Base-by-base conservation (phyloP, 2,113 vertebrate species). In the Balaenoptera acutorostrata region DNA sequence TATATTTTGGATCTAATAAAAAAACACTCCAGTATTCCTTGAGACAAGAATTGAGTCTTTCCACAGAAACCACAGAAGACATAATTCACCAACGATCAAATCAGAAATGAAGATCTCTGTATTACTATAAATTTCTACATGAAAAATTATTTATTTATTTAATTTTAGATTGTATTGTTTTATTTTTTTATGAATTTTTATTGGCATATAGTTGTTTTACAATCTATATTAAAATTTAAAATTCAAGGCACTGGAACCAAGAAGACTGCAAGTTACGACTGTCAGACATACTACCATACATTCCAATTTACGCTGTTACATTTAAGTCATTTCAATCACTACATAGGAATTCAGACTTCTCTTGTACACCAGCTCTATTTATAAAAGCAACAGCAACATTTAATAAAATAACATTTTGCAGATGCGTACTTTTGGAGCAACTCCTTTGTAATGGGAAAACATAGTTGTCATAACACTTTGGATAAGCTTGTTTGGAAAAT, bases 391-490 rank as follows among this genome's bases (percentile, higher is more conserved):
- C 29, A 90, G 72, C 36, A 46, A n/a, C 52, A 66, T 93, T 63
- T 64, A 95, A 83, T 75, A 64, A 90, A 96, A 63, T 83, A 71
- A 83, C 2, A 86, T 69, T 72, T 41, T 87, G 31, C 36, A 75
- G 41, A 84, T 71, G 6, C 13, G 83, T 75, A 68, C 23, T 87
- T 95, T 91, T 80, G 52, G 39, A 89, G 2, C 15, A 77, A 84
- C 31, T 23, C 82, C 33, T 81, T 92, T 96, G 31, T 93, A 82
- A 85, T 39, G 85, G 33, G 80, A 88, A 96, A 93, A 97, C 92
- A 68, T 5, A 81, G 13, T 83, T 95, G 49, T 75, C 75, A 36
- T 46, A 77, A 91, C 61, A 88, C 27, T 93, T 82, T 59, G 69
- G 61, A 33, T 92, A 36, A 95, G 23, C 1, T 49, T 91, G 8